A percentile compares a stretch with the other conserved stretches of the same genome.
These are phyloP conservation scores for Drosophila infuscata DNA, from an alignment of 2,888 invertebrate species.

Conservation along the genomic window DNA sequence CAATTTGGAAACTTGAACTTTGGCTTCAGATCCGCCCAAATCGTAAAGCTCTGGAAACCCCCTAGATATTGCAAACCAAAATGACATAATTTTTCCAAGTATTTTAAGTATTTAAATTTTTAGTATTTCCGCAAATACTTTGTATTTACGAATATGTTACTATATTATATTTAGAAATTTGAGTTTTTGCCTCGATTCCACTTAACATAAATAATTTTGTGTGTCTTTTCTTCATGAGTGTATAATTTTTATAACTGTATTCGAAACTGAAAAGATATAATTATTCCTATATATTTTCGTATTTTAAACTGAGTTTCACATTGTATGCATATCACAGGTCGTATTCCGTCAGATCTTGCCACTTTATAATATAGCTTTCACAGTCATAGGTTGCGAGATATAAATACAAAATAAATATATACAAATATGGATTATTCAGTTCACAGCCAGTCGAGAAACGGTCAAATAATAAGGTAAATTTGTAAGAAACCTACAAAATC, in stretches of 20 bases:
- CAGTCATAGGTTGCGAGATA: neutral
- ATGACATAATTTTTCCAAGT: neutral
- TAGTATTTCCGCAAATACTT: neutral
- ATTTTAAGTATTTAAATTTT: neutral
- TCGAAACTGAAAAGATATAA: neutral
- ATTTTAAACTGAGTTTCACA: neutral
- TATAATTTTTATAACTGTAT: neutral
- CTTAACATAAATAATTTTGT: neutral
- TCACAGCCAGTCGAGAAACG: neutral
- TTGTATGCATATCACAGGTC: neutral
- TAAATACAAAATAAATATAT: neutral
- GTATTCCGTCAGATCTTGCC: neutral
- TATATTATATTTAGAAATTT: neutral
- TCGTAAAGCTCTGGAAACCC: neutral
- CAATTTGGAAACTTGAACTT: neutral
- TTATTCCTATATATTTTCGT: neutral
- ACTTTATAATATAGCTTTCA: neutral
- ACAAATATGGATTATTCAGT: neutral
- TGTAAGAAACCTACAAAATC: neutral
- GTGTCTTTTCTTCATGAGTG: too few species aligned
- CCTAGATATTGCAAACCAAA: neutral
- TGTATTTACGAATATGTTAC: neutral
- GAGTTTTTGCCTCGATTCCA: neutral
- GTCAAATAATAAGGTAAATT: neutral
- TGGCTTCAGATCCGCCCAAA: neutral